Base-by-base conservation (phyloP, 2,888 invertebrate genomes). In the Trissolcus brochymenae region DNA sequence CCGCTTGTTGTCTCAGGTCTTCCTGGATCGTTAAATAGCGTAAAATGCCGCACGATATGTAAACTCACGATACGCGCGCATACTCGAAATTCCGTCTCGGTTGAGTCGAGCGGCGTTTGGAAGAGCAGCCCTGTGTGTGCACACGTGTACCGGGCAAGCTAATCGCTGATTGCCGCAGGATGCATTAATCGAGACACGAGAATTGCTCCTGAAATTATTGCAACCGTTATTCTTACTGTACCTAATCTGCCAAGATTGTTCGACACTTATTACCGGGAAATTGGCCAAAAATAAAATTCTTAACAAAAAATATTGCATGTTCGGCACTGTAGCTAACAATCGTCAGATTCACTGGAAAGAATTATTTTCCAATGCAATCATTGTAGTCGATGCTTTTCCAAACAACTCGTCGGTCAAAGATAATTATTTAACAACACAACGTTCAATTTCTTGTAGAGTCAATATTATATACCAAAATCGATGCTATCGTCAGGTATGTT, bases 61-160 rank as follows among this genome's bases (percentile, higher is more conserved):
- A 79, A 80, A 46, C 80, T 51, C 66, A 56, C 56, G 49, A 77
- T 65, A 72, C 74, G 59, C 79, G 81, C 67, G 80, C 79, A 76
- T 81, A 81, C 78, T 82, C 80, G 80, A 80, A 81, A 81, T 80
- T 81, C 82, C 81, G 62, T 66, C 56, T 82, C 76, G 59, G 64
- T 56, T 61, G 79, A 60, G 75, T 66, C 72, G 51, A 74, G 68
- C 61, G 74, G 70, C 65, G 66, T 74, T 72, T 68, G 53, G 72
- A 75, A 78, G 51, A 17, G 62, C 46, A 55, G 57, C 25, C 74
- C 29, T 25, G 54, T 55, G 40, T 51, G 50, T 55, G 53, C 51
- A 40, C 59, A 14, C 54, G 40, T 68, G 55, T 51, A 49, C 53
- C 14, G 57, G 54, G 56, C 16, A 62, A 66, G 78, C 65, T 59